These are phyloP conservation scores for Tetramorium parvispinum DNA, from an alignment of 1,140 invertebrate species.

Conservation along the genomic window DNA sequence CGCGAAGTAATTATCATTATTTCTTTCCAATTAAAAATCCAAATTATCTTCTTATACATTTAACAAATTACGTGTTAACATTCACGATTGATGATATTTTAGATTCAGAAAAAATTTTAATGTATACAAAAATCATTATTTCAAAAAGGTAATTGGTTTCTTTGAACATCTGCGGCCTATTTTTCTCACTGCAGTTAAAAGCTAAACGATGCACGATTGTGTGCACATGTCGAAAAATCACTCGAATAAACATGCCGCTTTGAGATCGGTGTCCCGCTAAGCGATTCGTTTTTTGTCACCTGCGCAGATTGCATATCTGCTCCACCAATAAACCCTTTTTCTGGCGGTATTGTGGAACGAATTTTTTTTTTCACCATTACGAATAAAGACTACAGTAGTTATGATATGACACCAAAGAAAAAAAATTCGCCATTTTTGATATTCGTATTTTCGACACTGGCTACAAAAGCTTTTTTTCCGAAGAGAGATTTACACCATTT, in stretches of 20 bases:
- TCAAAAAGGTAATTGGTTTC: neutral
- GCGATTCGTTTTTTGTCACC: constrained; percentile 11
- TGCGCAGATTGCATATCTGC: neutral
- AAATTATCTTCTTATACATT: neutral
- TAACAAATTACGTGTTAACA: neutral
- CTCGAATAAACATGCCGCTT: constrained; percentile 28
- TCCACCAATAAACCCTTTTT: neutral
- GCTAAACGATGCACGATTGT: neutral
- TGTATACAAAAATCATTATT: neutral
- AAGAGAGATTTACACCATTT: neutral
- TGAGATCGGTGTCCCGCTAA: constrained; percentile 3
- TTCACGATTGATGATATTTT: neutral
- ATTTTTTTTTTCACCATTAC: neutral
- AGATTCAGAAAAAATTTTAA: neutral
- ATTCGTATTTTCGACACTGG: constrained; percentile 11
- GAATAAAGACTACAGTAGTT: neutral
- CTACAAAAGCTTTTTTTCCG: neutral
- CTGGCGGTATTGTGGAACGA: neutral
- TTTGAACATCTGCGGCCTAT: neutral
- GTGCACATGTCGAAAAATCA: constrained; percentile 21
- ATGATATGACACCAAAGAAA: neutral
- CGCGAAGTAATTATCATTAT: constrained; percentile 13
- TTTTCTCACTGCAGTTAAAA: neutral
- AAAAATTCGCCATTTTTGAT: neutral
- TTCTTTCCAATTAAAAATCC: neutral